Base-by-base conservation (phyloP, 2,888 invertebrate genomes). In the Eupithecia insigniata region DNA sequence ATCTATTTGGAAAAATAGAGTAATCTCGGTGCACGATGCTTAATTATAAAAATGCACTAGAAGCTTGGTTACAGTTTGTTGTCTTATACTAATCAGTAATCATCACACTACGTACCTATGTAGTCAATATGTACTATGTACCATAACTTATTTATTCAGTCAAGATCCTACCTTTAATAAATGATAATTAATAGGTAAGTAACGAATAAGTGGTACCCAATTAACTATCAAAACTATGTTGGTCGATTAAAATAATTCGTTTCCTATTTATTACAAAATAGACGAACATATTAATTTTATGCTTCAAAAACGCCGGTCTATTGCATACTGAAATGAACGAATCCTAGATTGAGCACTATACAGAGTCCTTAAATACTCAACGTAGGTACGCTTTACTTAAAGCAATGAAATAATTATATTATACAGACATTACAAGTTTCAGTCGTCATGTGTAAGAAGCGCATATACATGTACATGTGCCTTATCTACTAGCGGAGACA, bases 401-500 rank as follows among this genome's bases (percentile, higher is more conserved):
- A 22, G 22, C 36, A 62, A 36, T 34, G 36, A 62, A 62, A 30
- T n/a, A n/a, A n/a, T n/a, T n/a, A n/a, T n/a, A 30, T 30, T 16
- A 18, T 12, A 30, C 18, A 60, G n/a, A n/a, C n/a, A 16, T 60
- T 30, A 18, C 34, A 22, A n/a, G 22, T 58, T 30, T 18, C 16
- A 30, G 28, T 36, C n/a, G 22, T 22, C 32, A 62, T 2, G 61
- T 62, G 34, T 46, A 69, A 64, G 62, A 73, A 69, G 67, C 74
- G 34, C 67, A 70, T 75, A 2, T 75, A 2, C 39, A 39, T 18
- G 72, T 73, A 43, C 67, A 72, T 69, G 70, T 46, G 67, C 72
- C 69, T 71, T 78, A 76, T 76, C 72, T 71, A 70, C 39, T 8
- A 22, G 22, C 61, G 39, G 73, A 62, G 67, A 58, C 70, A 72